A percentile compares a stretch with the other conserved stretches of the same genome.
Evolutionary conservation across 2,888 invertebrate genomes (phyloP).

Genomic region (Synanthedon formicaeformis): DNA sequence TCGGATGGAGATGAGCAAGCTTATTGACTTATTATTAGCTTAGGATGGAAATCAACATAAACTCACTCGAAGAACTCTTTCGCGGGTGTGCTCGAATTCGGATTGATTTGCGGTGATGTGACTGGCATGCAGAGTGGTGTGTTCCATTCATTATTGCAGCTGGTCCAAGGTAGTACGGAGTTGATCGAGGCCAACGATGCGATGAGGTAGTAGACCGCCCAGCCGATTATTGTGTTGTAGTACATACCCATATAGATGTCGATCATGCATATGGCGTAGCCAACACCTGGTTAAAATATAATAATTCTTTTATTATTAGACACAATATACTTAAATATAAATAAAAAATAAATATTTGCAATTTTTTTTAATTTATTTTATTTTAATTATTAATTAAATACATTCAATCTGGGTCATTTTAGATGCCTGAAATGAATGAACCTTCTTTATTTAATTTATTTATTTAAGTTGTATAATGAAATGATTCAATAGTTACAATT

Average conservation of each 20-base stretch:
- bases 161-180: conserved; percentile 87
- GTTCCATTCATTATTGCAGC: conserved; percentile 89
- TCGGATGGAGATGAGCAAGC: not conserved
- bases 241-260: conserved; percentile 97
- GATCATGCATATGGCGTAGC: conserved; percentile 95
- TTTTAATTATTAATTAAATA: too few species aligned
- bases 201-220: conserved; percentile 92
- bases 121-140: conserved; percentile 80
- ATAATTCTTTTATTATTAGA: not conserved
- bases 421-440: too few species aligned
- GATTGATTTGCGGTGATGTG: conserved; percentile 61
- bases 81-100: conserved; percentile 80
- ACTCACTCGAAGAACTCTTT: conserved; percentile 91
- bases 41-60: not conserved
- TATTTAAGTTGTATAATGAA: too few species aligned
- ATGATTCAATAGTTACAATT: too few species aligned
- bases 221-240: conserved; percentile 97
- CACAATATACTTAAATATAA: too few species aligned
- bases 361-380: too few species aligned
- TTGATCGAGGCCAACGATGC: conserved; percentile 86
- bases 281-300: conserved; percentile 76
- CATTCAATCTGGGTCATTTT: too few species aligned
- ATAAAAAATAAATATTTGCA: too few species aligned
- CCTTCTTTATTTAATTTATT: too few species aligned
- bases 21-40: not conserved